Percentiles rank a stretch among this genome's conserved stretches.
phyloP scores from a whole-genome alignment of 2,113 vertebrate species.

The Steatornis caripensis region DNA sequence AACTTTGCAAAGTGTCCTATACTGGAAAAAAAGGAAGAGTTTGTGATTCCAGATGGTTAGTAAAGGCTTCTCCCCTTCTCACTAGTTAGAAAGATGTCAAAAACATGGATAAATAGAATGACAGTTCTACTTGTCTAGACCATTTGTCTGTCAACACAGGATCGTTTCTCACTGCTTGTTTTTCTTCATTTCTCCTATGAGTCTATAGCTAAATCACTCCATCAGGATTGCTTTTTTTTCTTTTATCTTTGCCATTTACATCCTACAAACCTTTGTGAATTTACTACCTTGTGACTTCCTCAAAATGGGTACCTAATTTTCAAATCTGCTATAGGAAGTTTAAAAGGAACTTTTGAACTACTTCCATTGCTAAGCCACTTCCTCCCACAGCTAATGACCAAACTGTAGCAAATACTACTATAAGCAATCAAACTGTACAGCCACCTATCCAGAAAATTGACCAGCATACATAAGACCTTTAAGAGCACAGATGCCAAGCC shows the following conservation, averaged over 20 bases:
- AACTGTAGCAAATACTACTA: not conserved
- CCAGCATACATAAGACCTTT: not conserved
- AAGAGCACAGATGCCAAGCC: not conserved
- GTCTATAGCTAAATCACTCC: not conserved
- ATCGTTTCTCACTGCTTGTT: not conserved
- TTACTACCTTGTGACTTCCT: not conserved
- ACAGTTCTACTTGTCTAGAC: not conserved
- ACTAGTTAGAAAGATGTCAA: not conserved
- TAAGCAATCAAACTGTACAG: not conserved
- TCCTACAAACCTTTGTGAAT: not conserved
- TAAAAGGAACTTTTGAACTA: not conserved
- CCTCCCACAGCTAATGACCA: not conserved
- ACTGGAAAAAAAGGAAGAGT: not conserved
- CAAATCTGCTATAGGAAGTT: not conserved
- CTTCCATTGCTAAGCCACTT: not conserved
- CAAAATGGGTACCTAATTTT: not conserved
- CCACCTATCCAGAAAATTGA: not conserved
- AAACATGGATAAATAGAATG: accelerated
- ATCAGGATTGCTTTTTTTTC: not conserved
- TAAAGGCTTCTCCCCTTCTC: not conserved
- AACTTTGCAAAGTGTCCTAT: not conserved
- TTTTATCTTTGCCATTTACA: not conserved
- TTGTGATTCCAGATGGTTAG: not conserved
- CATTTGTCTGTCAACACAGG: not conserved
- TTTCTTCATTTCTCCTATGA: not conserved